phyloP scores from a whole-genome alignment of 2,113 vertebrate species.

The Rafetus swinhoei region DNA sequence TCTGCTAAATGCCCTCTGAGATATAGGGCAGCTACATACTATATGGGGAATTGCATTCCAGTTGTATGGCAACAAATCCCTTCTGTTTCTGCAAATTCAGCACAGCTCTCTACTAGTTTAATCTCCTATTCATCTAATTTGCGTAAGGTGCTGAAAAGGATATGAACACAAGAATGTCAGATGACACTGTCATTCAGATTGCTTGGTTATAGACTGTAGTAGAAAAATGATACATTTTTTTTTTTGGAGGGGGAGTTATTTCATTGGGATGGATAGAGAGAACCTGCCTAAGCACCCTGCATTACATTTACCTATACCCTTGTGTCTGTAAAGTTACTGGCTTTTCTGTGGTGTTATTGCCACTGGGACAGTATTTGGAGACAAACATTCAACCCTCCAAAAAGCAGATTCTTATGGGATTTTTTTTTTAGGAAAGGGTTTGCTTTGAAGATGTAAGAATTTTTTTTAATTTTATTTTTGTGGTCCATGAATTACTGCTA shows the following conservation, averaged over 20 bases:
- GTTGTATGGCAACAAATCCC: not conserved
- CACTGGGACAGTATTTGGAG: not conserved
- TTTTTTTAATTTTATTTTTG: not conserved
- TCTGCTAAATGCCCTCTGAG: not conserved
- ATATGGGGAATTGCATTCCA: not conserved
- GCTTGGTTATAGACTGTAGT: not conserved
- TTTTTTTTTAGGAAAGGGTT: constrained; percentile 11
- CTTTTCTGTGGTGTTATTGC: constrained; percentile 18
- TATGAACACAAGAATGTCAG: not conserved
- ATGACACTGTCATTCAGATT: constrained; percentile 20
- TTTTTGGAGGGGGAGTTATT: not conserved
- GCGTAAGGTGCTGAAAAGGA: not conserved
- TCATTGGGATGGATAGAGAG: not conserved
- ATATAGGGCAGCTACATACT: not conserved
- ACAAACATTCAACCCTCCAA: constrained; percentile 7
- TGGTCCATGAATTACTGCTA: not conserved
- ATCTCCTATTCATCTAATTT: constrained; percentile 1
- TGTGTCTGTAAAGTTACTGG: not conserved
- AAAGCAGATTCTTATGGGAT: not conserved
- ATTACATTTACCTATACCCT: not conserved
- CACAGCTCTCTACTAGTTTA: not conserved
- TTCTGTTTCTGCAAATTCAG: constrained; percentile 31
- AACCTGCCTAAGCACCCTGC: constrained; percentile 16
- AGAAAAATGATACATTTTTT: not conserved
- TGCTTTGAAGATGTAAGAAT: not conserved